A percentile compares a stretch with the other conserved stretches of the same genome.
These are phyloP conservation scores for Dynastes hyllus DNA, from an alignment of 2,888 invertebrate species.

Conservation along the genomic window DNA sequence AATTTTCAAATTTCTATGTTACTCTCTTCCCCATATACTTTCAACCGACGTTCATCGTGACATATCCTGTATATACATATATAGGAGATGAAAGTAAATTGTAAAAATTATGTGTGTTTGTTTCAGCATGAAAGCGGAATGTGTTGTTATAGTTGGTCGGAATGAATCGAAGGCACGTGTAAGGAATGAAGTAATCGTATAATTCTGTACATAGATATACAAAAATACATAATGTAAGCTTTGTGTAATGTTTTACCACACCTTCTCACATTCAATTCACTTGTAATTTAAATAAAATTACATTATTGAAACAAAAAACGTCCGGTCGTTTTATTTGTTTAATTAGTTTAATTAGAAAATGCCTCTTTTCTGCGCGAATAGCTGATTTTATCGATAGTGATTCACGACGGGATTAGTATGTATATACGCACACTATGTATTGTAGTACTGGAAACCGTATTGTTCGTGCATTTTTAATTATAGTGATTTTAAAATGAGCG, in stretches of 20 bases:
- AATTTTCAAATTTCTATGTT: too few relatives aligned
- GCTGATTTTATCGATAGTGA: conserved; percentile 49
- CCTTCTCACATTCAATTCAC: conserved; percentile 64
- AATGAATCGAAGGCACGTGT: conserved; percentile 7
- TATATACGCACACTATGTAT: conserved; percentile 12
- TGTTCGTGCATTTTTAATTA: conserved; percentile 35
- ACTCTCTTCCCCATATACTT: too few relatives aligned
- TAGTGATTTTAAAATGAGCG: conserved; percentile 32
- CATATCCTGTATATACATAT: too few relatives aligned
- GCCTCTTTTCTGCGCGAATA: conserved; percentile 36
- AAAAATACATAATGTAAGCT: conserved; percentile 60
- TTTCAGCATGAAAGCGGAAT: conserved; percentile 36
- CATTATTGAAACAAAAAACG: conserved; percentile 47
- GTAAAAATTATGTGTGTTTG: conserved; percentile 55
- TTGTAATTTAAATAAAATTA: conserved; percentile 61
- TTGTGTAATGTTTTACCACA: conserved; percentile 67
- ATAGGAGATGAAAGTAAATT: conserved; percentile 6
- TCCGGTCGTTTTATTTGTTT: conserved; percentile 48
- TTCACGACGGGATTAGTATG: conserved; percentile 36
- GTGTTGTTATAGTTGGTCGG: conserved; percentile 52
- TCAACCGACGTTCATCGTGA: too few relatives aligned
- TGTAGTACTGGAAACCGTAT: conserved; percentile 19
- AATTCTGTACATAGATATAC: conserved; percentile 50
- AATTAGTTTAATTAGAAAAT: conserved; percentile 45
- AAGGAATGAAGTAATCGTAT: conserved; percentile 41